Evolutionary conservation across 2,113 vertebrate genomes (phyloP), one percentile per base, ranked within the genome.

Genomic region (Physeter macrocephalus): DNA sequence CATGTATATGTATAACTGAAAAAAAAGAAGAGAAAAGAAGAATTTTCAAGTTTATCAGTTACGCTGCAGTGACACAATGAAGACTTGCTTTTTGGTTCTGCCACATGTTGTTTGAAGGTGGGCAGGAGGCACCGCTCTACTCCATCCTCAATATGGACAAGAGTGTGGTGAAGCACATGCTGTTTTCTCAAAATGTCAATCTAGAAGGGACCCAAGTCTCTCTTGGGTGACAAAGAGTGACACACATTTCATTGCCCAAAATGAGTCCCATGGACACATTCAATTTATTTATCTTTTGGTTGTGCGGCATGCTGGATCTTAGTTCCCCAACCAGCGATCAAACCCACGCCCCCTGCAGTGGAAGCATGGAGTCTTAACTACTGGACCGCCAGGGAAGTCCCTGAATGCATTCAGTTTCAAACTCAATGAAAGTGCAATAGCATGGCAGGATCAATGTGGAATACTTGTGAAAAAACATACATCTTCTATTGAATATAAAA

Each of bases 71-170:
- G 41, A 36, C 11, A 10, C 31, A 94, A 31, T 15, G 8, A 52
- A 77, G 31, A 6, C n/a, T 54, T 62, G 7, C 27, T 64, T 29
- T 29, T 78, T 4, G 15, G 7, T 57, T 31, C 49, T 77, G 46
- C 18, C 1, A 12, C 31, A 1, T 57, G 36, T 52, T 29, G 20
- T 41, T 11, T n/a, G 59, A 75, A 29, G 49, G 7, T 6, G 57
- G 13, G 20, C 20, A 72, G 14, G 27, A 39, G 4, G 9, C 0
- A 1, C 3, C 20, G 5, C 34, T 67, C 5, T 2, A n/a, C 11
- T 54, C 14, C 34, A 71, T 4, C 57, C 3, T 75, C 8, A 29
- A 0, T n/a, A 5, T 25, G n/a, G 10, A 34, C 5, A 80, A 14
- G 52, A 36, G 6, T 3, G 3, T 57, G 64, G 8, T 11, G n/a